phyloP scores from a whole-genome alignment of 64 coral and sea anemone species.

The Pocillopora damicornis region DNA sequence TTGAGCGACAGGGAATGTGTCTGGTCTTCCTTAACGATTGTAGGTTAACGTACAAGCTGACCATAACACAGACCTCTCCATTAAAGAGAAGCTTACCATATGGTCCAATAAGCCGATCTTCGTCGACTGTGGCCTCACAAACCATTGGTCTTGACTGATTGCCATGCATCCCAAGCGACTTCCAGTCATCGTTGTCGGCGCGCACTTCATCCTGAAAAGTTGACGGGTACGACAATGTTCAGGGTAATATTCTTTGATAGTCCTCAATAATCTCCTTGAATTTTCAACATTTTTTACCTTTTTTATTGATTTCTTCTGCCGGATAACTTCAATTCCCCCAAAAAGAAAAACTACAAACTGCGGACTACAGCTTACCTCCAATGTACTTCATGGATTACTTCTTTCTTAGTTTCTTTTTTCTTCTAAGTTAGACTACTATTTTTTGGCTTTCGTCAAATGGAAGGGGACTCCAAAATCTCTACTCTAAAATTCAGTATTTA shows the following conservation, averaged over 20 bases:
- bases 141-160: constrained; percentile 55
- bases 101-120: constrained; percentile 52
- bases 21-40: too few species aligned
- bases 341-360: too few species aligned
- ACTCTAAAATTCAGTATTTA: too few species aligned
- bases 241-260: background rate
- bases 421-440: too few species aligned
- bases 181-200: constrained; percentile 52
- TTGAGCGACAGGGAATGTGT: too few species aligned
- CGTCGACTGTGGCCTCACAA: constrained; percentile 42
- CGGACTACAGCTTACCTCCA: too few species aligned
- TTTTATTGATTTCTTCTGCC: background rate
- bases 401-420: too few species aligned
- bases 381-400: too few species aligned
- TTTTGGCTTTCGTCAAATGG: too few species aligned
- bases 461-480: too few species aligned
- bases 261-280: background rate
- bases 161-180: constrained; percentile 53
- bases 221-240: background rate
- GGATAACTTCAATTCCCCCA: too few species aligned
- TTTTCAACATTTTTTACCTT: background rate
- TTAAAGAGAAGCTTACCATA: constrained; percentile 22
- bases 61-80: background rate
- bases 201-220: constrained; percentile 51
- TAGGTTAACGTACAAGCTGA: background rate